Percentiles rank a stretch among this genome's conserved stretches.
Conservation (phyloP, 2,113 vertebrate species). For the Psephotus haematonotus region DNA sequence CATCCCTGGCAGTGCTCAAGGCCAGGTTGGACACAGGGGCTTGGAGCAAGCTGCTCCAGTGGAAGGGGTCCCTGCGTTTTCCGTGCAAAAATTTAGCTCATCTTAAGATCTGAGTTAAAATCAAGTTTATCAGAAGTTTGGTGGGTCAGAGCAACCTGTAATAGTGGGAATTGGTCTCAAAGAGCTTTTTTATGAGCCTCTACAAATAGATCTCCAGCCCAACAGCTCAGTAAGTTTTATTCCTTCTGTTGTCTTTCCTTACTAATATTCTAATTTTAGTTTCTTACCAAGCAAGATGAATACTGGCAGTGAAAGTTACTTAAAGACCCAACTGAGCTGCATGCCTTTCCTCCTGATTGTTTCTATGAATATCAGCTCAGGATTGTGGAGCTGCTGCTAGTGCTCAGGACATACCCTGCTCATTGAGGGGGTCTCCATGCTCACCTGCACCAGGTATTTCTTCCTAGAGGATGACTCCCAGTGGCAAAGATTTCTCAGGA, state of each 20-base stretch:
- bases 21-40: neutral
- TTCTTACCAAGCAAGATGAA: neutral
- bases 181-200: neutral
- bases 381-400: neutral
- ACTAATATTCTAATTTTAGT: neutral
- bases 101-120: neutral
- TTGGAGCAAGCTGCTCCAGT: neutral
- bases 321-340: neutral
- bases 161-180: neutral
- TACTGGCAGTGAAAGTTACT: neutral
- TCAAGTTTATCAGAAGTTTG: neutral
- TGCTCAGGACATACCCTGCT: neutral
- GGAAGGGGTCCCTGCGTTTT: neutral
- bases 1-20: neutral
- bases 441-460: neutral
- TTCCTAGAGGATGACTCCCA: neutral
- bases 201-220: neutral
- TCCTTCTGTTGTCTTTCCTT: neutral
- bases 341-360: neutral
- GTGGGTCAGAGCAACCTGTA: neutral
- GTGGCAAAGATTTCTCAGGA: neutral
- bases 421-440: accelerated
- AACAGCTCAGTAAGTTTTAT: neutral
- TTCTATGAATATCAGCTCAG: neutral
- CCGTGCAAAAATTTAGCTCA: accelerated